These are phyloP conservation scores for Anastrepha ludens DNA, from an alignment of 1,140 invertebrate species.

Conservation along the genomic window DNA sequence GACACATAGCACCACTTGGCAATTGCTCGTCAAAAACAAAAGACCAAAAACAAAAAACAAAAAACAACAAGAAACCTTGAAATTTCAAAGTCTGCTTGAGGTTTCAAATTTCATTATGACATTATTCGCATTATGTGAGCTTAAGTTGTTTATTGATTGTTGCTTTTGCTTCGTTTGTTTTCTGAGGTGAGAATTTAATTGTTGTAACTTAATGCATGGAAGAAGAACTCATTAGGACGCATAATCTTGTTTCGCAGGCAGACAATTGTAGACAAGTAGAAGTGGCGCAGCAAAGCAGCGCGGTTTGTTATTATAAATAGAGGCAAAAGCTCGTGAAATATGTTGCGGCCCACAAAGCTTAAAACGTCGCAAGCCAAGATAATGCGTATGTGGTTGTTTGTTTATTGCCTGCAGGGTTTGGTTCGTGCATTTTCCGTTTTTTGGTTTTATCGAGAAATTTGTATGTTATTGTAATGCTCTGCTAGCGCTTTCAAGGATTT, in stretches of 20 bases:
- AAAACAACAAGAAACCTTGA: background rate
- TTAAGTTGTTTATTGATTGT: conserved; percentile 9
- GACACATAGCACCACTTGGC: no score
- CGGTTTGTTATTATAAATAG: background rate
- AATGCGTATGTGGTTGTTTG: background rate
- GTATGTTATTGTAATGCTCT: no score
- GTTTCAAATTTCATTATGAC: background rate
- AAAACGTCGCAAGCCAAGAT: background rate
- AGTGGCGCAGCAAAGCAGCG: no score
- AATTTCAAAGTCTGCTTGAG: conserved; percentile 17
- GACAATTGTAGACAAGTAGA: no score
- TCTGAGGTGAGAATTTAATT: background rate
- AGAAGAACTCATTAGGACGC: background rate
- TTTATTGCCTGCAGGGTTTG: no score
- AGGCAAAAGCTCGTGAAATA: background rate
- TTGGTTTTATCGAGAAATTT: no score
- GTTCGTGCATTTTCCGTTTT: no score
- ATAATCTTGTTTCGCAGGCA: no score
- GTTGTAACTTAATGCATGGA: background rate
- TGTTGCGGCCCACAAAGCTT: background rate
- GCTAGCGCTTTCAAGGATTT: no score
- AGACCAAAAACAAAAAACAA: no score
- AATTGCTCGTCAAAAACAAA: background rate
- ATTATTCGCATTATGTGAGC: background rate
- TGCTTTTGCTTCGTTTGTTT: background rate